These are phyloP conservation scores for Formica selysi DNA, from an alignment of 1,140 invertebrate genomes.

Conservation along the genomic window DNA sequence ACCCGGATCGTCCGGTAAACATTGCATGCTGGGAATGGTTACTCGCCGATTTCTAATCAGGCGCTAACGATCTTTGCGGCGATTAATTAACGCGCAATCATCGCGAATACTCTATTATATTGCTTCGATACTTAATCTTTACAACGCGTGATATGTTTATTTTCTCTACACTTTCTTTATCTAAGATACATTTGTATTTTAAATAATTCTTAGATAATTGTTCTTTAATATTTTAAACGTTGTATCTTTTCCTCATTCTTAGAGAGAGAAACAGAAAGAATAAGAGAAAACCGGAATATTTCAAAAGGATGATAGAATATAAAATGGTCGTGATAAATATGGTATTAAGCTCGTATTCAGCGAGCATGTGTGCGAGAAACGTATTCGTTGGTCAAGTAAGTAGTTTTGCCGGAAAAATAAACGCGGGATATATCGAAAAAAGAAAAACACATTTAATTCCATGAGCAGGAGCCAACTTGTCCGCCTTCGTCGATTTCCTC, in stretches of 20 bases:
- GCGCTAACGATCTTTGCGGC: constrained; percentile 8
- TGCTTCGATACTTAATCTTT: not conserved
- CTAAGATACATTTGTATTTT: too few species aligned
- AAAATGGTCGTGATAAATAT: constrained; percentile 1
- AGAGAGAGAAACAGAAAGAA: not conserved
- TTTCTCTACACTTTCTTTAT: not conserved
- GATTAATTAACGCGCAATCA: constrained; percentile 48
- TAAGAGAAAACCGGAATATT: not conserved
- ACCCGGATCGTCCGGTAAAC: constrained; percentile 57
- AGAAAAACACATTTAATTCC: constrained; percentile 63
- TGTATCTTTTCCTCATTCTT: too few species aligned
- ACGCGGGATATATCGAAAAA: constrained; percentile 34
- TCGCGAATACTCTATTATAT: not conserved
- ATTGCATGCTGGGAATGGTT: constrained; percentile 55
- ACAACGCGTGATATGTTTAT: constrained; percentile 2
- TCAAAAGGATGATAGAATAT: not conserved
- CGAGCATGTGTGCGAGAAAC: constrained; percentile 37
- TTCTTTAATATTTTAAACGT: not conserved
- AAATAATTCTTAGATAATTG: too few species aligned
- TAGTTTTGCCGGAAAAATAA: constrained; percentile 54
- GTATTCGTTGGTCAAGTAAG: constrained; percentile 58
- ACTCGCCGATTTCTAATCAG: constrained; percentile 28
- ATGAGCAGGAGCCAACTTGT: constrained; percentile 31
- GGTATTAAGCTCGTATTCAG: constrained; percentile 4
- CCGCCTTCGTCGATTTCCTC: constrained; percentile 53